Percentiles rank a stretch among this genome's conserved stretches.
Conservation (phyloP, 2,888 invertebrate species). For the Frankliniella intonsa region DNA sequence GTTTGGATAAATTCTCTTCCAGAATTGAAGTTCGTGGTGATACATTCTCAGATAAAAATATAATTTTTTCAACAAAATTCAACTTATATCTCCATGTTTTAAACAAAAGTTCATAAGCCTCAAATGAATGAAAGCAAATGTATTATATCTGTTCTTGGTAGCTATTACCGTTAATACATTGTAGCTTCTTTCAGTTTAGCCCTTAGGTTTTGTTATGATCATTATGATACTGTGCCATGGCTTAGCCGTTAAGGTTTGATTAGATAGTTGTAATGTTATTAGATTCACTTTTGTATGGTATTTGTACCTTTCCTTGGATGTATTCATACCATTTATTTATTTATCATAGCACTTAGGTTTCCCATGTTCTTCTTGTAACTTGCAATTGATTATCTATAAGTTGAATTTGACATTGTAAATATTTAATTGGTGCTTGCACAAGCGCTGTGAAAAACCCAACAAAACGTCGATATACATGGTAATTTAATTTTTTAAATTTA, state of each 20-base stretch:
- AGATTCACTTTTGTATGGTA: background rate
- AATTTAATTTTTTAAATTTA: no score
- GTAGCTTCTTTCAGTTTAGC: no score
- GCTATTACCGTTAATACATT: background rate
- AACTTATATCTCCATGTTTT: background rate
- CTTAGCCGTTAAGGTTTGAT: no score
- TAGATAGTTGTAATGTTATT: background rate
- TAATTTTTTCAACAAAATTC: background rate
- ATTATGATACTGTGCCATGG: no score
- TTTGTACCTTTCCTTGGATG: background rate
- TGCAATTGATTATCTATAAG: no score
- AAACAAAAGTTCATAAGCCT: background rate
- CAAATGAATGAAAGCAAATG: no score
- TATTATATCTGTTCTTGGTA: background rate
- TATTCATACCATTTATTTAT: background rate
- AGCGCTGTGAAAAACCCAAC: no score
- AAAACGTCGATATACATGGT: no score
- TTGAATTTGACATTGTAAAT: no score
- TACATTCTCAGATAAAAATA: background rate
- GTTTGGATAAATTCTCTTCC: background rate
- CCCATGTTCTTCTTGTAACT: background rate
- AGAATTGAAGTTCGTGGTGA: background rate
- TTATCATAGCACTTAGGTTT: no score
- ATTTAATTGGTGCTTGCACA: no score
- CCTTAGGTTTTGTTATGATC: no score